phyloP scores from a whole-genome alignment of 1,140 invertebrate genomes.

The Tribolium castaneum region DNA sequence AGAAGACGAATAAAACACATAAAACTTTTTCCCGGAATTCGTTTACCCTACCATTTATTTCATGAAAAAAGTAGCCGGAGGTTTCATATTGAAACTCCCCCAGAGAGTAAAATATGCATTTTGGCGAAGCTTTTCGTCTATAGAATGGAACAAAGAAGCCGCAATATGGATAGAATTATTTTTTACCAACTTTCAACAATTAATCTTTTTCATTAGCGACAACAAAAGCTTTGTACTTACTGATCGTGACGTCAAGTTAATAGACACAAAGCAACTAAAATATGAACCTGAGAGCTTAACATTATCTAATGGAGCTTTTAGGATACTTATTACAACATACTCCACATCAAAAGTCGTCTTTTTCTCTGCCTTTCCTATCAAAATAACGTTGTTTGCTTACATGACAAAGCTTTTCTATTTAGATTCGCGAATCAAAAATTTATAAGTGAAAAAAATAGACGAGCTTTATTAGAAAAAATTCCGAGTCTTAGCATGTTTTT shows the following conservation, averaged over 20 bases:
- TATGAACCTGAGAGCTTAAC: not conserved
- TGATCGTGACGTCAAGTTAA: not conserved
- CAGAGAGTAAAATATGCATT: slow-evolving; percentile 9
- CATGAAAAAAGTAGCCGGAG: slow-evolving; percentile 20
- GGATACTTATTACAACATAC: slow-evolving; percentile 8
- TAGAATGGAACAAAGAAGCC: not conserved
- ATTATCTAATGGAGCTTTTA: slow-evolving; percentile 27
- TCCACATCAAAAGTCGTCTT: slow-evolving; percentile 3
- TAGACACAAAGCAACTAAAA: not conserved
- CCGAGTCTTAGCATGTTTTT: not conserved
- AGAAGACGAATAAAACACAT: slow-evolving; percentile 35
- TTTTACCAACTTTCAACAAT: not conserved
- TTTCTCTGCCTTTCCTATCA: not conserved
- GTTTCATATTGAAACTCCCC: slow-evolving; percentile 20
- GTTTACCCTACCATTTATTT: slow-evolving; percentile 24
- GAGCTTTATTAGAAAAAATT: not conserved
- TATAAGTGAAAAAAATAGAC: not conserved
- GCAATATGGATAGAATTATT: slow-evolving; percentile 6
- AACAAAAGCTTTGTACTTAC: slow-evolving; percentile 10
- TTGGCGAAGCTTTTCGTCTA: not conserved
- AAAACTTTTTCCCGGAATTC: slow-evolving; percentile 25
- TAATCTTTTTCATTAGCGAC: not conserved
- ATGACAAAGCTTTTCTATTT: not conserved
- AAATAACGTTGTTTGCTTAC: not conserved
- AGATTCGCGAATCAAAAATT: not conserved